These are phyloP conservation scores for Callitettix versicolor DNA, from an alignment of 1,140 invertebrate species.

Conservation along the genomic window DNA sequence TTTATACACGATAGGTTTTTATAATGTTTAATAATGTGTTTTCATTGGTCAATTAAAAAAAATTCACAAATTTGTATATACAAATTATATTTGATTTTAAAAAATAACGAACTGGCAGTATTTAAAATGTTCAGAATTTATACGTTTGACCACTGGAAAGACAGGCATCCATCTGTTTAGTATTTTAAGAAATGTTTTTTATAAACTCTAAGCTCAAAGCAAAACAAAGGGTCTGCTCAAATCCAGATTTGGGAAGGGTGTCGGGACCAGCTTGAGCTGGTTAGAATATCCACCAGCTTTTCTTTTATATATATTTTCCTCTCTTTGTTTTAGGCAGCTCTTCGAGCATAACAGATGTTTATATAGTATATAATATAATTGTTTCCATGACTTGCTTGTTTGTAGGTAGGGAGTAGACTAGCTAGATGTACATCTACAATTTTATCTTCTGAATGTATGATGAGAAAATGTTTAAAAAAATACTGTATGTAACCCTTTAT, in stretches of 20 bases:
- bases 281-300: slow-evolving; percentile 1
- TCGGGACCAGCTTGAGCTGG: slow-evolving; percentile 11
- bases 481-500: slow-evolving; percentile 5
- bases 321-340: slow-evolving; percentile 15
- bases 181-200: slow-evolving; percentile 10
- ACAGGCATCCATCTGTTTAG: slow-evolving; percentile 1
- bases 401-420: slow-evolving; percentile 9
- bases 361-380: slow-evolving; percentile 16
- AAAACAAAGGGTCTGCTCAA: slow-evolving; percentile 7
- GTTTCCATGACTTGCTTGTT: slow-evolving; percentile 19
- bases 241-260: neutral
- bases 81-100: slow-evolving; percentile 13
- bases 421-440: slow-evolving; percentile 15
- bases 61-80: slow-evolving; percentile 15
- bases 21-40: slow-evolving; percentile 15
- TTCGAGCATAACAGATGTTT: slow-evolving; percentile 13
- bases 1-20: slow-evolving; percentile 16
- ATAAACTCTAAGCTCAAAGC: slow-evolving; percentile 11
- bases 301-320: slow-evolving; percentile 19
- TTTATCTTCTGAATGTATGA: slow-evolving; percentile 14
- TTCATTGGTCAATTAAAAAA: slow-evolving; percentile 15
- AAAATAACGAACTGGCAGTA: slow-evolving; percentile 6
- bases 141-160: slow-evolving; percentile 12
- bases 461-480: slow-evolving; percentile 3
- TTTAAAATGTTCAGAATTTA: slow-evolving; percentile 13